These are phyloP conservation scores for Mythimna vitellina DNA, from an alignment of 2,888 invertebrate genomes.

Conservation along the genomic window DNA sequence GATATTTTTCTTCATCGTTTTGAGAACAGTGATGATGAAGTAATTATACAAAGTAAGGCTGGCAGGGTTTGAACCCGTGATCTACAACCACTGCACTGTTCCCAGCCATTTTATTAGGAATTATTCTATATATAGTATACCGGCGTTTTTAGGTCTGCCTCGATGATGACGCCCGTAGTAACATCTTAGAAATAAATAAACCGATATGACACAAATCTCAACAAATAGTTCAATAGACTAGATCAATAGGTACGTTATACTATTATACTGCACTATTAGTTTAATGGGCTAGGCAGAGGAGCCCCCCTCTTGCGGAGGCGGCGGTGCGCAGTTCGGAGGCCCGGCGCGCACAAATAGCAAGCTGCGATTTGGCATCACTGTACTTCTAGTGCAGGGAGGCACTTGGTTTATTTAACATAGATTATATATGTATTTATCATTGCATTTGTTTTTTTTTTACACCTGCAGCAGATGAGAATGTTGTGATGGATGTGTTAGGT, in stretches of 20 bases:
- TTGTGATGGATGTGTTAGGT: too few species aligned
- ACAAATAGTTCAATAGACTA: conserved; percentile 43
- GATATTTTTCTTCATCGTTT: too few species aligned
- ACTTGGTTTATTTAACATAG: conserved; percentile 61
- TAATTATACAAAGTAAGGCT: too few species aligned
- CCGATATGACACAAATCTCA: conserved; percentile 43
- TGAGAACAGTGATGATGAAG: too few species aligned
- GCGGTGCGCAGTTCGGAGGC: conserved; percentile 81
- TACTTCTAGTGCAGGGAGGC: conserved; percentile 82
- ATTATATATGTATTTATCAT: not conserved
- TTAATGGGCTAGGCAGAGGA: conserved; percentile 45
- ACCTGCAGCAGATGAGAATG: too few species aligned
- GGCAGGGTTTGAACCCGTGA: too few species aligned
- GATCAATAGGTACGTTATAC: conserved; percentile 44
- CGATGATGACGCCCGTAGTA: too few species aligned
- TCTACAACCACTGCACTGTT: too few species aligned
- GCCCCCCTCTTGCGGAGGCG: conserved; percentile 47
- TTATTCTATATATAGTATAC: too few species aligned
- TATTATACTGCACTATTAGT: conserved; percentile 57
- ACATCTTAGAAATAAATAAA: not conserved
- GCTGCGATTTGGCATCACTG: conserved; percentile 87
- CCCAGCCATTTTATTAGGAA: too few species aligned
- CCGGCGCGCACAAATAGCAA: conserved; percentile 87
- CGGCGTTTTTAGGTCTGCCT: too few species aligned
- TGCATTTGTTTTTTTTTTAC: not conserved